Conservation (phyloP, 2,888 invertebrate genomes). For the Notocelia uddmanniana region DNA sequence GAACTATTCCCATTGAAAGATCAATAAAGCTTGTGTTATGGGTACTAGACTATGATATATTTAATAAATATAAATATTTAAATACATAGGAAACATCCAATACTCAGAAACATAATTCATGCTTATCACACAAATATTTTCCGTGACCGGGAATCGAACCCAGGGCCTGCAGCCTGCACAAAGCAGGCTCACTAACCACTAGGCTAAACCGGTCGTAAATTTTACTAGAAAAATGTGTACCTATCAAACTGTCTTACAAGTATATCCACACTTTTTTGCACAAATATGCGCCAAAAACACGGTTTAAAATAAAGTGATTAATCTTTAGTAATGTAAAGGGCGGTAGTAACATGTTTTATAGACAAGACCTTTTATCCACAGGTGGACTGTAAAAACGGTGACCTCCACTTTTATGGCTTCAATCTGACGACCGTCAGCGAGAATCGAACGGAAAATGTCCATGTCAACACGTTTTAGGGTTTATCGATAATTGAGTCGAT, state of each 20-base stretch:
- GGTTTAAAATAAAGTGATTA: not conserved
- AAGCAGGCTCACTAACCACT: too few species aligned
- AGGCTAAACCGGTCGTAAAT: too few species aligned
- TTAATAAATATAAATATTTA: too few species aligned
- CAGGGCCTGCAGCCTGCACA: too few species aligned
- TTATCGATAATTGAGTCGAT: constrained; percentile 16
- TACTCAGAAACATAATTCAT: too few species aligned
- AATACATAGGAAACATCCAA: too few species aligned
- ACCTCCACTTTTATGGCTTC: constrained; percentile 13
- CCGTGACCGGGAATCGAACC: too few species aligned
- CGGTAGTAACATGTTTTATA: not conserved
- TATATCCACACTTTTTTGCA: not conserved
- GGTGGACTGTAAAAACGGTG: constrained; percentile 18
- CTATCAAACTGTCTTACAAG: not conserved
- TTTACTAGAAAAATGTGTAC: too few species aligned
- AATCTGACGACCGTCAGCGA: constrained; percentile 22
- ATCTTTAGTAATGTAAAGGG: constrained; percentile 3
- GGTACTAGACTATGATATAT: too few species aligned
- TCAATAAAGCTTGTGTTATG: too few species aligned
- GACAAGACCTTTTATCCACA: constrained; percentile 10
- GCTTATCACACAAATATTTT: too few species aligned
- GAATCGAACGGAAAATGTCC: constrained; percentile 10
- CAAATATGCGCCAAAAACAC: not conserved
- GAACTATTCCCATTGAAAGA: too few species aligned
- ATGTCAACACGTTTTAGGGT: not conserved